Evolutionary conservation across 2,888 invertebrate species (phyloP), one percentile per base, ranked within the genome.

Genomic region (Colletes collaris): DNA sequence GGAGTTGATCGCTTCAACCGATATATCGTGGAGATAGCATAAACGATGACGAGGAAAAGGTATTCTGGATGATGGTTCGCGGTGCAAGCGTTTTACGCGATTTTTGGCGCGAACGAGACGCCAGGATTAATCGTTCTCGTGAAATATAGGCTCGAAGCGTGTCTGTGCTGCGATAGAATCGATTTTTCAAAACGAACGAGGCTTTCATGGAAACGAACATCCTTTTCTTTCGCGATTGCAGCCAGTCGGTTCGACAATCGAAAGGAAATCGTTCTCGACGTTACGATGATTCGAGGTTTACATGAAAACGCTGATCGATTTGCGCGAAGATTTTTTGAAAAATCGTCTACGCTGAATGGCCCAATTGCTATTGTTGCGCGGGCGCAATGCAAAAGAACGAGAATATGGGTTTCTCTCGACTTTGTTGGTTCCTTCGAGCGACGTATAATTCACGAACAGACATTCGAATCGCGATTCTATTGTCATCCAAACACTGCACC

Each of bases 291-390:
- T 7, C 11, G 19, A 40, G 53, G 5, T 46, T 50, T 35, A 10
- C 59, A 52, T 68, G 52, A 50, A 8, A 58, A 56, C 56, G 4
- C 5, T 40, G 46, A 53, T 56, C 27, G 52, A 19, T 37, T 56
- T 49, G 46, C 7, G 37, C 11, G n/a, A 27, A 11, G 13, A 55
- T 62, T 6, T 40, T 40, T 74, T 63, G 74, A 52, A 68, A 68
- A 63, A 63, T 74, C 60, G 49, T 35, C n/a, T 10, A 27, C 5
- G 13, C n/a, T 27, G 16, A 50, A 53, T 8, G 59, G 59, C 40
- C 58, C 59, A 19, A 59, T 63, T 72, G 79, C 74, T 77, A 81
- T 70, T 75, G 74, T 83, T 86, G 81, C 84, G 84, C 84, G 75
- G 80, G 82, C 80, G 83, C 81, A 83, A 84, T 81, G 60, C 64